phyloP scores from a whole-genome alignment of 2,888 invertebrate species.

The Lobophora halterata region DNA sequence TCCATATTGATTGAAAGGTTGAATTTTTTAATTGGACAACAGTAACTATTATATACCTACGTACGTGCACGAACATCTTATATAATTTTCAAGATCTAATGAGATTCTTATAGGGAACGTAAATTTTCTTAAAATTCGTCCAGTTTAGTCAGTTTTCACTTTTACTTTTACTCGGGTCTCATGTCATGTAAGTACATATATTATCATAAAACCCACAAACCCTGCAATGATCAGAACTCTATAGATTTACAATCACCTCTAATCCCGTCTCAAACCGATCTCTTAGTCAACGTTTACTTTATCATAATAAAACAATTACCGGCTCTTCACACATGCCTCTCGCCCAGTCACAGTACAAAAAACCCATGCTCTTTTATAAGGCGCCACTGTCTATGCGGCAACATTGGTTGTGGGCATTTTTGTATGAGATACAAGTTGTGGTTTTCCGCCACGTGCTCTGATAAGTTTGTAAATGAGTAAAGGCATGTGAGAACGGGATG shows the following conservation, averaged over 20 bases:
- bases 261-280: conserved; percentile 11
- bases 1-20: too few species aligned
- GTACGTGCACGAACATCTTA: too few species aligned
- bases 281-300: conserved; percentile 39
- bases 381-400: conserved; percentile 9
- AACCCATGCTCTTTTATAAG: not conserved
- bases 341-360: conserved; percentile 23
- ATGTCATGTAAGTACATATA: too few species aligned
- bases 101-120: too few species aligned
- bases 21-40: too few species aligned
- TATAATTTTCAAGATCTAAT: too few species aligned
- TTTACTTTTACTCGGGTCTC: too few species aligned
- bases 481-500: conserved; percentile 52
- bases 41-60: too few species aligned
- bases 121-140: too few species aligned
- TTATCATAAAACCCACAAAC: conserved; percentile 11
- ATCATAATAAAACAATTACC: conserved; percentile 49
- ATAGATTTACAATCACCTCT: conserved; percentile 1
- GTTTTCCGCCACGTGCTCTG: conserved; percentile 2
- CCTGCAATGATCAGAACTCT: conserved; percentile 5
- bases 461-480: conserved; percentile 15
- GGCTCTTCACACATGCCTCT: conserved; percentile 40
- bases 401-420: not conserved
- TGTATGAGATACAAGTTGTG: conserved; percentile 4
- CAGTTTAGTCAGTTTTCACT: too few species aligned